Evolutionary conservation across 2,797 vertebrate genomes (phyloP).

Genomic region (Acanthopagrus latus): DNA sequence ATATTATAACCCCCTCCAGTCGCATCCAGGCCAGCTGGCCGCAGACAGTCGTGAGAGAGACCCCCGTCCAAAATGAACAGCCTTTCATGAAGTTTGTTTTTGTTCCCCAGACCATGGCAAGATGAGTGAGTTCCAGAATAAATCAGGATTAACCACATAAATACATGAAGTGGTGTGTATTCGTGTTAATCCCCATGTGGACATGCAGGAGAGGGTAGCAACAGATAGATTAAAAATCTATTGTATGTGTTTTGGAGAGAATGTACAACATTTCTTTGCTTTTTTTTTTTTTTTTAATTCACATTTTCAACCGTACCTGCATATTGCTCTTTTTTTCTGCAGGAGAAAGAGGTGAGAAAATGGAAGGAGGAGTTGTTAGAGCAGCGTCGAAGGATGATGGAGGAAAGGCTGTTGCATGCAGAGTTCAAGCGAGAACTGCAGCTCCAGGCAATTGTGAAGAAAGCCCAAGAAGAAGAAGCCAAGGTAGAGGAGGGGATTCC

Average conservation of each 20-base stretch:
- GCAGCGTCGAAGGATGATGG: constrained; percentile 97
- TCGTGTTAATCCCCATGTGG: constrained; percentile 61
- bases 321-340: constrained; percentile 42
- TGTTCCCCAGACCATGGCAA: constrained; percentile 62
- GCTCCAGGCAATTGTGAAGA: constrained; percentile 98
- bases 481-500: constrained; percentile 85
- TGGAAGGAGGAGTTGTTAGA: constrained; percentile 98
- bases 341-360: constrained; percentile 98
- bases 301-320: constrained; percentile 10
- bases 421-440: constrained; percentile 98
- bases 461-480: constrained; percentile 98
- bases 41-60: constrained; percentile 71
- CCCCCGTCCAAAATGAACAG: constrained; percentile 76
- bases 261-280: constrained; percentile 6
- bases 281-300: not conserved
- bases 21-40: constrained; percentile 74
- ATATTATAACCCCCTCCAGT: constrained; percentile 69
- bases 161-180: constrained; percentile 73
- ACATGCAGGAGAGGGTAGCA: constrained; percentile 34
- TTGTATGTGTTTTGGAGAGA: constrained; percentile 47
- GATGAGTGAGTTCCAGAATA: constrained; percentile 77
- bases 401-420: constrained; percentile 96
- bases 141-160: constrained; percentile 78
- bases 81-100: constrained; percentile 83
- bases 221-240: constrained; percentile 40